A percentile compares a stretch with the other conserved stretches of the same genome.
Evolutionary conservation across 1,140 invertebrate species (phyloP).

Genomic region (Trachelipus rathkii): DNA sequence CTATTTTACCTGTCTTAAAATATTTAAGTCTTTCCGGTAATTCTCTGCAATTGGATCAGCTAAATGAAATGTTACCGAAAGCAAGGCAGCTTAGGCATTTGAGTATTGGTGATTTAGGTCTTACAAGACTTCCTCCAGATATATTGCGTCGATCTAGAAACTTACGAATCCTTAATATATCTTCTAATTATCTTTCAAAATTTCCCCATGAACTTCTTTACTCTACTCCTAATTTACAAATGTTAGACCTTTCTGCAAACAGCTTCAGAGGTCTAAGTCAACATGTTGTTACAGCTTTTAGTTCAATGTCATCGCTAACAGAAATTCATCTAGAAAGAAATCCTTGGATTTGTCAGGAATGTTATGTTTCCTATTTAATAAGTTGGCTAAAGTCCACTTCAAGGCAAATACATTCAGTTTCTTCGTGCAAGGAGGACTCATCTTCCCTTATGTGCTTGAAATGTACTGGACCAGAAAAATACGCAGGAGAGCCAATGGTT

Average conservation of each 20-base stretch:
- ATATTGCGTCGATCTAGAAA: conserved; percentile 56
- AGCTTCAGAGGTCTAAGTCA: conserved; percentile 59
- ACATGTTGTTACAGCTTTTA: conserved; percentile 52
- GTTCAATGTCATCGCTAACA: conserved; percentile 50
- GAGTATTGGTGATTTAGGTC: conserved; percentile 57
- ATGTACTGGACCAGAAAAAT: conserved; percentile 31
- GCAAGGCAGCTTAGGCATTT: conserved; percentile 58
- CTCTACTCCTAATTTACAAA: conserved; percentile 56
- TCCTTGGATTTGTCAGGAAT: conserved; percentile 64
- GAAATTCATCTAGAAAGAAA: conserved; percentile 59
- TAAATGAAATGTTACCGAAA: conserved; percentile 56
- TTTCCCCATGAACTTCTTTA: conserved; percentile 57
- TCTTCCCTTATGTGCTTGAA: conserved; percentile 33
- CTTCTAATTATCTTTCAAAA: conserved; percentile 56
- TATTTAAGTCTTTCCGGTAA: conserved; percentile 67
- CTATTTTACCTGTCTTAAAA: conserved; percentile 59
- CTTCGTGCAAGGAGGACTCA: conserved; percentile 26
- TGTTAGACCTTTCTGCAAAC: conserved; percentile 63
- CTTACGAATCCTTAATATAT: conserved; percentile 57
- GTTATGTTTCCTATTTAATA: conserved; percentile 50
- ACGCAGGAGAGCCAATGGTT: conserved; percentile 26
- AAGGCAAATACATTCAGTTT: conserved; percentile 35
- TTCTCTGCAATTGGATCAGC: conserved; percentile 51
- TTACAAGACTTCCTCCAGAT: conserved; percentile 54
- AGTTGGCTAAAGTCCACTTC: conserved; percentile 46